A percentile compares a stretch with the other conserved stretches of the same genome.
These are phyloP conservation scores for Trachythela sp. DNA, from an alignment of 64 coral and sea anemone species.

Conservation along the genomic window DNA sequence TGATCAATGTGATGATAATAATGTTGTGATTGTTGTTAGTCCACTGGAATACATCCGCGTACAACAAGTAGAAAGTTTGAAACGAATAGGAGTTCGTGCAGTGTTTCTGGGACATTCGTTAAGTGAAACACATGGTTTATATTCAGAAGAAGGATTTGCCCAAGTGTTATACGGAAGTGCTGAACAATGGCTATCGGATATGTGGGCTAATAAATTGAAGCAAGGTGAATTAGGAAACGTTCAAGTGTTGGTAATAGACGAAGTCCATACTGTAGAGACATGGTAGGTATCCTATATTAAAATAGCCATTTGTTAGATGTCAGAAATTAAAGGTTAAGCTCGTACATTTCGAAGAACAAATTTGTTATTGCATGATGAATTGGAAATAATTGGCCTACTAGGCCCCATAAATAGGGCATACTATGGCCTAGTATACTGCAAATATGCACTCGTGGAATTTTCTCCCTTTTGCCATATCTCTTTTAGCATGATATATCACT, in stretches of 20 bases:
- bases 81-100: not conserved
- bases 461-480: too few species aligned
- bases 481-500: not conserved
- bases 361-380: too few species aligned
- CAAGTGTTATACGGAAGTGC: conserved; percentile 5
- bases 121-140: not conserved
- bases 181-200: not conserved
- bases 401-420: too few species aligned
- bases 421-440: too few species aligned
- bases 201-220: not conserved
- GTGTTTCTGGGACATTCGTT: not conserved
- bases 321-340: too few species aligned
- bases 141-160: too few species aligned
- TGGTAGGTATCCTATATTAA: too few species aligned
- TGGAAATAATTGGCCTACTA: too few species aligned
- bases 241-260: not conserved
- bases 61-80: conserved; percentile 27
- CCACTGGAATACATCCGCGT: not conserved
- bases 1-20: not conserved
- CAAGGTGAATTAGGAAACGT: not conserved
- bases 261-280: conserved; percentile 6
- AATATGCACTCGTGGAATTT: too few species aligned
- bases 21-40: conserved; percentile 20
- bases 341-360: too few species aligned
- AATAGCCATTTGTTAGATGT: too few species aligned